Percentiles rank a stretch among this genome's conserved stretches.
Conservation (phyloP, 1,140 invertebrate species). For the Calliphora vicina region DNA sequence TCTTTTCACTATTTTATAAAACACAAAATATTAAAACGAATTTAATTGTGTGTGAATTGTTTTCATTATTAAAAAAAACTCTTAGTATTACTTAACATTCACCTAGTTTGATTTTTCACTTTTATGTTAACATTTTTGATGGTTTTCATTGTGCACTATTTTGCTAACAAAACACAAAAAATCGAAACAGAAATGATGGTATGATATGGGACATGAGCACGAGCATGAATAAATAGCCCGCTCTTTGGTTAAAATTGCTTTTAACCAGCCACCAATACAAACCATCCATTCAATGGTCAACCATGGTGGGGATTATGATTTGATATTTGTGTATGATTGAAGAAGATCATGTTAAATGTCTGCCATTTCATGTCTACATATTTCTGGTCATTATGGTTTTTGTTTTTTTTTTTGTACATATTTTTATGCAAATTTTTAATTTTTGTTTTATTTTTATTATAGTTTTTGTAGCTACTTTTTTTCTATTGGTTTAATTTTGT, state of each 20-base stretch:
- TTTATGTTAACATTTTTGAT: no score
- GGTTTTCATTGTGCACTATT: no score
- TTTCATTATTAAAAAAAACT: neutral
- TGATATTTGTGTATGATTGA: neutral
- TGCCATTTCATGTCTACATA: neutral
- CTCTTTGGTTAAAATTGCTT: neutral
- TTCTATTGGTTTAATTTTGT: neutral
- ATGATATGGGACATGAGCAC: neutral
- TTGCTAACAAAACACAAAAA: no score
- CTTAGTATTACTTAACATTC: constrained; percentile 16
- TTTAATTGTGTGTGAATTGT: no score
- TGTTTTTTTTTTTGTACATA: no score
- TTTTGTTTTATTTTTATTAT: neutral
- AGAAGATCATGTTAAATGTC: neutral
- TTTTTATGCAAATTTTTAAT: neutral
- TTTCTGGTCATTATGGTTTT: neutral
- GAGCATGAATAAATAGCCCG: neutral
- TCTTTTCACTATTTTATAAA: no score
- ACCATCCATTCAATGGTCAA: no score
- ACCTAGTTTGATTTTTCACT: constrained; percentile 6
- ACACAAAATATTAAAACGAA: no score
- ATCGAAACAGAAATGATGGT: no score
- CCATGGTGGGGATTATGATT: neutral
- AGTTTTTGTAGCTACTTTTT: neutral
- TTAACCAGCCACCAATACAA: no score